Percentiles rank a stretch among this genome's conserved stretches.
Conservation (phyloP, 1,140 invertebrate genomes). For the Pseudomyrmex concolor region DNA sequence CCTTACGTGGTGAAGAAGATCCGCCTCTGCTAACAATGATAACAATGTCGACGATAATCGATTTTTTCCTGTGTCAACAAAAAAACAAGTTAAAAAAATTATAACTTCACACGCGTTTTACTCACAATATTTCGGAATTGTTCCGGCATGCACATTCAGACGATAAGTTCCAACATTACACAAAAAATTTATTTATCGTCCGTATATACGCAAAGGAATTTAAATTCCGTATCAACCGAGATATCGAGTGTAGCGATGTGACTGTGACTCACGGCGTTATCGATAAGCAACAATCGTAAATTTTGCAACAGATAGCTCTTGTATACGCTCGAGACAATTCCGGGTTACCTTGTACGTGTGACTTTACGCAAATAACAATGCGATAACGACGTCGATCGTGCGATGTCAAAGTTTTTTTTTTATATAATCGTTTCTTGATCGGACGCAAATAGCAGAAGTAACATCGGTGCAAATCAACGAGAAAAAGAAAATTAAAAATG, state of each 20-base stretch:
- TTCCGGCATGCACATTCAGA: not conserved
- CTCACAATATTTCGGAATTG: too few relatives aligned
- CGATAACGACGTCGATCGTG: conserved; percentile 29
- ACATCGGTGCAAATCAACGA: conserved; percentile 39
- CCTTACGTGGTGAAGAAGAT: not conserved
- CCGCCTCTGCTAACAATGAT: conserved; percentile 1
- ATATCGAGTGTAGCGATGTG: not conserved
- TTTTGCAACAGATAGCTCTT: not conserved
- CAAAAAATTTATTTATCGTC: not conserved
- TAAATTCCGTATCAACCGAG: not conserved
- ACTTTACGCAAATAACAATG: conserved; percentile 5
- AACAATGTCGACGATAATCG: not conserved
- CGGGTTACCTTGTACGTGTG: not conserved
- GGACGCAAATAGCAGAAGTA: conserved; percentile 11
- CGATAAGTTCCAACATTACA: not conserved
- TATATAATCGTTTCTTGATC: conserved; percentile 16
- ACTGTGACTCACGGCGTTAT: not conserved
- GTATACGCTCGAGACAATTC: not conserved
- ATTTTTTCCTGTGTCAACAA: not conserved
- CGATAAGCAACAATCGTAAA: not conserved
- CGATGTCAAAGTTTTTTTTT: not conserved
- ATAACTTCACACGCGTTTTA: not conserved
- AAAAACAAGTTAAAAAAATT: not conserved
- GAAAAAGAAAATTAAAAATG: not conserved
- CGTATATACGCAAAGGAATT: not conserved